phyloP scores from a whole-genome alignment of 2,113 vertebrate genomes.

The Butorides virescens region DNA sequence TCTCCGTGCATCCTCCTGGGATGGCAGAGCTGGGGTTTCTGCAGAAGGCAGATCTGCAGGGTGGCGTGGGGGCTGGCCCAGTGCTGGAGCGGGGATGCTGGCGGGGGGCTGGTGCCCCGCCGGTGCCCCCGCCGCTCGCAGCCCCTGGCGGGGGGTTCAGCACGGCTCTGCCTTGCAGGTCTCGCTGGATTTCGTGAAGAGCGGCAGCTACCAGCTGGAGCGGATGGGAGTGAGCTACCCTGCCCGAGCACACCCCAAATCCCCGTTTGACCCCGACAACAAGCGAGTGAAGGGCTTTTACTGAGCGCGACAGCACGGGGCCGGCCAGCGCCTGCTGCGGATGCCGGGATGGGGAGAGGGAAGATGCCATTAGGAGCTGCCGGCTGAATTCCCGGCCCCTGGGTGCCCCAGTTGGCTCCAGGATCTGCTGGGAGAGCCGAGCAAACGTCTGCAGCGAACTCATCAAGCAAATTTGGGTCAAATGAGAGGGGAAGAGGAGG shows the following conservation, averaged over 20 bases:
- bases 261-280: constrained; percentile 92
- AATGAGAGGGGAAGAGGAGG: not conserved
- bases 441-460: fast-evolving
- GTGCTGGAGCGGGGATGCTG: not conserved
- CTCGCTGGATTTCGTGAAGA: constrained; percentile 85
- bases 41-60: not conserved
- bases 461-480: not conserved
- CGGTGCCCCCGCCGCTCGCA: no score
- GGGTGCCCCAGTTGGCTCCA: not conserved
- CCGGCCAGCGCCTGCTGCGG: fast-evolving
- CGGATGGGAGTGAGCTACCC: constrained; percentile 87
- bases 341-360: fast-evolving
- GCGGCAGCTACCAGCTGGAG: constrained; percentile 86
- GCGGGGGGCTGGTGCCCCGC: not conserved
- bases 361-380: not conserved
- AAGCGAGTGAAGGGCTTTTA: constrained; percentile 91
- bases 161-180: constrained; percentile 69
- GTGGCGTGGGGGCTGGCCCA: not conserved
- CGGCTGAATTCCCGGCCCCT: fast-evolving
- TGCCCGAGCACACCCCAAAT: constrained; percentile 86
- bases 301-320: not conserved
- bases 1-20: not conserved
- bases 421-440: not conserved
- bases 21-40: not conserved
- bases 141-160: fast-evolving